phyloP scores from a whole-genome alignment of 1,140 invertebrate genomes.

The Nephila pilipes region DNA sequence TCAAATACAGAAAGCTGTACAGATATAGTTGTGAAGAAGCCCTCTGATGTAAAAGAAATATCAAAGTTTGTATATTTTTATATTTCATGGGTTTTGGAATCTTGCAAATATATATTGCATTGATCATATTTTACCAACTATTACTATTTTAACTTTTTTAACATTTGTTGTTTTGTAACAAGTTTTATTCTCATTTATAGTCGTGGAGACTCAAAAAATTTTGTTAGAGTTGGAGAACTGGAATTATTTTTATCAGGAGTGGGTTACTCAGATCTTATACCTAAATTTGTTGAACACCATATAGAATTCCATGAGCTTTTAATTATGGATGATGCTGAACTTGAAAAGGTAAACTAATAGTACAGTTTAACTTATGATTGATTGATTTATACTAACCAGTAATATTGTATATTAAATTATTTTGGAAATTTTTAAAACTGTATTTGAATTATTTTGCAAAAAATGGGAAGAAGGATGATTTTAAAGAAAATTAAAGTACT shows the following conservation, averaged over 20 bases:
- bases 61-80: background rate
- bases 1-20: background rate
- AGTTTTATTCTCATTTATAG: background rate
- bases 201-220: background rate
- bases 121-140: background rate
- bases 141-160: background rate
- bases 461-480: too few relatives aligned
- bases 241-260: constrained; percentile 82
- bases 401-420: too few relatives aligned
- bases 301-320: constrained; percentile 81
- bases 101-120: too few relatives aligned
- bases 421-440: too few relatives aligned
- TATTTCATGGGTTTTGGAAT: background rate
- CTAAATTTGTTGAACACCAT: constrained; percentile 81
- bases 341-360: constrained; percentile 80
- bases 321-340: constrained; percentile 81
- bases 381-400: too few relatives aligned
- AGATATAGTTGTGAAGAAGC: background rate
- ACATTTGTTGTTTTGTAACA: background rate
- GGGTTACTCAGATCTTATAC: constrained; percentile 80
- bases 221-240: constrained; percentile 79
- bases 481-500: too few relatives aligned
- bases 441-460: too few relatives aligned
- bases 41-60: background rate
- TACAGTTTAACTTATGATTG: too few relatives aligned